Base-by-base conservation (phyloP, 2,888 invertebrate genomes). In the Dasysyrphus albostriatus region DNA sequence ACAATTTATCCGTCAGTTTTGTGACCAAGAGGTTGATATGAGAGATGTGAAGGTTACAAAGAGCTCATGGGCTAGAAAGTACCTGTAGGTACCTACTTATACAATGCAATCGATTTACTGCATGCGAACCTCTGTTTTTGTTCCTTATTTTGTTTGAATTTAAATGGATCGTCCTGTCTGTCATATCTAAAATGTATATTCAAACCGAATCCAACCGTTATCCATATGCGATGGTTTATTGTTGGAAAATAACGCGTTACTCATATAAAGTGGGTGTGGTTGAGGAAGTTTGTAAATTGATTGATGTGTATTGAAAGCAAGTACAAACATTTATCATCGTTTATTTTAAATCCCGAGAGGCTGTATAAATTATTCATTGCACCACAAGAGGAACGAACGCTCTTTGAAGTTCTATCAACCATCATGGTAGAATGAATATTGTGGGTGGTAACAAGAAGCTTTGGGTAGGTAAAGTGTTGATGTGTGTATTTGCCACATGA, bases 1-100 rank as follows among this genome's bases (percentile, higher is more conserved):
- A 85, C 81, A 85, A 78, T 85, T 85, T 85, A 74, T 54, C 74
- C 77, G 63, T 63, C 85, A 65, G 76, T 72, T 69, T 63, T 77
- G 81, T 51, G 81, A 77, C 34, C 59, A 39, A 69, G 67, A 54
- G 73, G 56, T 8, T n/a, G 56, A 85, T 77, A 81, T 81, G 85
- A 49, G 74, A 3, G 42, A 44, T 47, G 56, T 3, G 42, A 63
- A 56, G 58, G 70, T 65, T n/a, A 14, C 34, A 29, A 14, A 44
- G 29, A 54, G 34, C 74, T 49, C 47, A 12, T 16, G 7, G 37
- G 16, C 34, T 7, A 42, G 16, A 29, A 42, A 7, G n/a, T 34
- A 10, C 10, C 6, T 61, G 10, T 39, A 24, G 24, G 24, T 24
- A 44, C 63, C 12, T 39, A n/a, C n/a, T n/a, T n/a, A n/a, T n/a